phyloP scores from a whole-genome alignment of 2,888 invertebrate species.

The Rhagonycha lutea region DNA sequence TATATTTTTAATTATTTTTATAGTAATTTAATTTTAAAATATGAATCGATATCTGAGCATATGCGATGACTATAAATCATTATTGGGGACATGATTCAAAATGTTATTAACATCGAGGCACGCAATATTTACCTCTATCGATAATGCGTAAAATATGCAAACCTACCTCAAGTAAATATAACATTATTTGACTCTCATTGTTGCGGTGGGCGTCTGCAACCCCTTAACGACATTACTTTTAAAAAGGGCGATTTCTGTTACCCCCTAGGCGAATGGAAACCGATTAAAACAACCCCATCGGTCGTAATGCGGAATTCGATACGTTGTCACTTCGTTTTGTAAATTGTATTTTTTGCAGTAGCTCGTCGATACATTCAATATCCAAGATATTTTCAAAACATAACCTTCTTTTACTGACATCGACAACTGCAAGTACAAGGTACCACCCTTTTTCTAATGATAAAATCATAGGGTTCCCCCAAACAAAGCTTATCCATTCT shows the following conservation, averaged over 20 bases:
- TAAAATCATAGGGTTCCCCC: conserved; percentile 53
- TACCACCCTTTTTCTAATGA: conserved; percentile 51
- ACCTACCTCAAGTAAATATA: conserved; percentile 30
- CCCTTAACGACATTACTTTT: conserved; percentile 53
- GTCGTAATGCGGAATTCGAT: conserved; percentile 52
- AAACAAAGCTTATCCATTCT: conserved; percentile 44
- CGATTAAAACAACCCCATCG: conserved; percentile 57
- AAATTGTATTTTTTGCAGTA: conserved; percentile 49
- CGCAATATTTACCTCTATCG: conserved; percentile 25
- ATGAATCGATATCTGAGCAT: not conserved
- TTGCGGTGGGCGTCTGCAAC: conserved; percentile 52
- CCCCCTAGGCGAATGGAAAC: conserved; percentile 49
- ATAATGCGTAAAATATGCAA: conserved; percentile 32
- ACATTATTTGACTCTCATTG: conserved; percentile 38
- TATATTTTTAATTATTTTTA: not conserved
- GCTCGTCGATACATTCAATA: conserved; percentile 33
- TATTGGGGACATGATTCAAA: conserved; percentile 5
- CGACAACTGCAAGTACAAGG: conserved; percentile 28
- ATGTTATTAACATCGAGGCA: conserved; percentile 10
- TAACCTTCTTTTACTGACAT: conserved; percentile 10
- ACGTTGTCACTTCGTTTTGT: conserved; percentile 55
- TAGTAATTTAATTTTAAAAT: not conserved
- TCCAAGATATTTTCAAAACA: not conserved
- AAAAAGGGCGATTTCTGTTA: conserved; percentile 47
- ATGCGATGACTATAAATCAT: conserved; percentile 13